These are phyloP conservation scores for Emydocephalus ijimae DNA, from an alignment of 2,113 vertebrate genomes.

Conservation along the genomic window DNA sequence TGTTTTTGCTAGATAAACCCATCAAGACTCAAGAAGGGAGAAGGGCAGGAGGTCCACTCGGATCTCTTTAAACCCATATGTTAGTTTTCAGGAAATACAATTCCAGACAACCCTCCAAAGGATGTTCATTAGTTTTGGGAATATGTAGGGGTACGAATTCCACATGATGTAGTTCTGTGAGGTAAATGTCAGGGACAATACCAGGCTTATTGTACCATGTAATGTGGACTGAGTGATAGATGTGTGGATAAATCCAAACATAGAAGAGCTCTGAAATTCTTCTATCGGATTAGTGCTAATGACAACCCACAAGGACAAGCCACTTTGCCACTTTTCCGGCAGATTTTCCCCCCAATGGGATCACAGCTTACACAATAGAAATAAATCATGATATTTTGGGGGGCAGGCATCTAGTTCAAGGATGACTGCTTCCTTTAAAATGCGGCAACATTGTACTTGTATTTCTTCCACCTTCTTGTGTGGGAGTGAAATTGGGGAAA, in stretches of 20 bases:
- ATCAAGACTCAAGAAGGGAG: neutral
- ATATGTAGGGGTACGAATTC: no score
- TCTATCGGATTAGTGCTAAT: neutral
- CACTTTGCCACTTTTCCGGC: neutral
- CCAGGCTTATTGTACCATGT: neutral
- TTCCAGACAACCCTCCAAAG: neutral
- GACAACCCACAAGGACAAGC: neutral
- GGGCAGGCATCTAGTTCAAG: neutral
- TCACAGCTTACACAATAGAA: neutral
- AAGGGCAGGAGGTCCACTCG: no score
- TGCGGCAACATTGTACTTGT: neutral
- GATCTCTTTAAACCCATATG: neutral
- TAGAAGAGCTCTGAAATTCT: neutral
- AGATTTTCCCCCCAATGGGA: neutral
- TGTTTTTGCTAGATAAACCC: neutral
- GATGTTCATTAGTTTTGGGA: neutral
- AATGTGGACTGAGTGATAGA: neutral
- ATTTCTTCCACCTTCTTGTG: neutral
- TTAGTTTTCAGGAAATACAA: neutral
- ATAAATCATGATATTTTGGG: neutral
- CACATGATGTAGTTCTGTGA: neutral
- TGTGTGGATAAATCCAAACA: neutral
- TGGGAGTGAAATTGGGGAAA: neutral
- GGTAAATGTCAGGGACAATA: neutral
- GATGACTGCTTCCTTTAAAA: neutral